Conservation (phyloP, 2,113 vertebrate genomes). For the Takifugu flavidus region DNA sequence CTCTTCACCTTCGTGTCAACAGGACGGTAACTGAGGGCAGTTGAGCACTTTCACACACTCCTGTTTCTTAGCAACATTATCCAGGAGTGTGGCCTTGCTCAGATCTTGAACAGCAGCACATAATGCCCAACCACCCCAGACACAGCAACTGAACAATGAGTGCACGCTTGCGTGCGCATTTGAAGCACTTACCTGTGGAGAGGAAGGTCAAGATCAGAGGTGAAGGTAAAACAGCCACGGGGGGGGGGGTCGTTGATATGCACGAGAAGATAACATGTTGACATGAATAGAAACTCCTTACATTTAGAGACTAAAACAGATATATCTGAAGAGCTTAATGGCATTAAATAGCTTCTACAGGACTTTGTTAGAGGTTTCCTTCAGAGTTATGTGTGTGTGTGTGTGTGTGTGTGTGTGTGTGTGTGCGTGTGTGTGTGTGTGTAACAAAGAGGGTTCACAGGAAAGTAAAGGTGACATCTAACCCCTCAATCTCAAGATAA, state of each 20-base stretch:
- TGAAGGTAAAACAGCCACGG: conserved; percentile 8
- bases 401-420: too few relatives aligned
- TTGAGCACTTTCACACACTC: conserved; percentile 50
- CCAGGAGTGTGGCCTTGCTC: conserved; percentile 29
- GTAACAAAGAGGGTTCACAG: too few relatives aligned
- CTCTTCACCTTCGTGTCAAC: conserved; percentile 52
- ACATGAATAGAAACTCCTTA: conserved; percentile 23
- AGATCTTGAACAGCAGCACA: conserved; percentile 26
- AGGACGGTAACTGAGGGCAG: conserved; percentile 58
- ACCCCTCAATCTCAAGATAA: neutral
- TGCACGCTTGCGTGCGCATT: conserved; percentile 18
- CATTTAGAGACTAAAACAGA: too few relatives aligned
- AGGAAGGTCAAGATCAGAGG: conserved; percentile 18
- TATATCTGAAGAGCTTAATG: too few relatives aligned
- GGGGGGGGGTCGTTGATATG: conserved; percentile 10
- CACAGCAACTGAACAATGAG: conserved; percentile 32
- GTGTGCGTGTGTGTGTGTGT: too few relatives aligned
- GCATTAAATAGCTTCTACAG: too few relatives aligned
- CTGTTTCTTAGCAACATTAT: conserved; percentile 73
- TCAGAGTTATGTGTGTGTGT: too few relatives aligned
- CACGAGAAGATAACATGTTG: neutral
- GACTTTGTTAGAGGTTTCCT: too few relatives aligned
- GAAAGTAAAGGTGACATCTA: too few relatives aligned
- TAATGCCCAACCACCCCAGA: conserved; percentile 31
- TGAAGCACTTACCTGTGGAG: conserved; percentile 61